phyloP scores from a whole-genome alignment of 2,797 vertebrate genomes.

The Malurus leucopterus region DNA sequence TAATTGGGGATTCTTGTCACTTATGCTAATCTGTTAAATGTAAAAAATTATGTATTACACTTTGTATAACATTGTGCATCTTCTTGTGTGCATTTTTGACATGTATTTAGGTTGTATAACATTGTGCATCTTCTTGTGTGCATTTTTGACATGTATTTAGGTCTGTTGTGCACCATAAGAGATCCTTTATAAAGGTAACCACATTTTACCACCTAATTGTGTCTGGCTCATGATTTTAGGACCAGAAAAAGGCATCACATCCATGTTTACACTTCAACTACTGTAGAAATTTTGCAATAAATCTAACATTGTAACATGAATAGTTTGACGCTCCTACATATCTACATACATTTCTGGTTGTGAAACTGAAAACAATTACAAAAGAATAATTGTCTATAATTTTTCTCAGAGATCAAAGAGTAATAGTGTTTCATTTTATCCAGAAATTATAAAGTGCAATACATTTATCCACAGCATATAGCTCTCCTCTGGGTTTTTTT shows the following conservation, averaged over 20 bases:
- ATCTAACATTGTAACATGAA: neutral
- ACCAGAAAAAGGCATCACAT: neutral
- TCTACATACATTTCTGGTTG: neutral
- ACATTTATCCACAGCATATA: neutral
- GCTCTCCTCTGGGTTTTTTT: neutral
- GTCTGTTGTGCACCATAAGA: fast-evolving
- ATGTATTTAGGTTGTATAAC: fast-evolving
- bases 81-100: fast-evolving
- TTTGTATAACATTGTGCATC: neutral
- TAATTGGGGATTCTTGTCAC: neutral
- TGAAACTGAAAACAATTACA: neutral
- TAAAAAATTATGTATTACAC: neutral
- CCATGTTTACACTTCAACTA: neutral
- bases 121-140: fast-evolving
- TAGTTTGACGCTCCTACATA: neutral
- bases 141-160: fast-evolving
- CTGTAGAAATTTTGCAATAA: neutral
- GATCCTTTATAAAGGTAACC: neutral
- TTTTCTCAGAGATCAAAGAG: neutral
- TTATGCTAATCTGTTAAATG: neutral
- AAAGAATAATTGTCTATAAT: neutral
- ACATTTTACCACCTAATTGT: neutral
- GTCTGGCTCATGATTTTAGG: neutral
- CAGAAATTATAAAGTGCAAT: neutral
- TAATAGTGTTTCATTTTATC: neutral